These are phyloP conservation scores for Cataglyphis cursor DNA, from an alignment of 2,888 invertebrate species.

Conservation along the genomic window DNA sequence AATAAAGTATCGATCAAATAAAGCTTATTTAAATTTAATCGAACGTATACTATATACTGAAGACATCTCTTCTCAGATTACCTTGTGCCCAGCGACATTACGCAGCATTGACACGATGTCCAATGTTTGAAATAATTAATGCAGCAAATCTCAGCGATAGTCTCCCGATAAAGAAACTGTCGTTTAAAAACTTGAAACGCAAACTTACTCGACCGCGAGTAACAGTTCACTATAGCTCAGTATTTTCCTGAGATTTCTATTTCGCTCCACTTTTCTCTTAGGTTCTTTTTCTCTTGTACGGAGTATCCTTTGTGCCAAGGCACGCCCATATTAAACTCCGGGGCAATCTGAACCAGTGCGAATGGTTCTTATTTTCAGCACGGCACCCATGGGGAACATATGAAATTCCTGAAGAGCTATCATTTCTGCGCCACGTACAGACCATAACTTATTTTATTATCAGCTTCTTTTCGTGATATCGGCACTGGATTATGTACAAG, in stretches of 20 bases:
- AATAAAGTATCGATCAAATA: constrained; percentile 22
- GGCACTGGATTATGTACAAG: constrained; percentile 47
- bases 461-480: constrained; percentile 50
- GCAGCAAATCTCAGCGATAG: not conserved
- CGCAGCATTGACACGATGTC: constrained; percentile 18
- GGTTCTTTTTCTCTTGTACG: constrained; percentile 49
- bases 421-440: constrained; percentile 55
- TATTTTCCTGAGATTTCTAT: constrained; percentile 45
- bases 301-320: constrained; percentile 58
- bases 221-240: constrained; percentile 37
- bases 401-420: constrained; percentile 56
- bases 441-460: constrained; percentile 59
- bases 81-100: not conserved
- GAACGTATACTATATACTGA: constrained; percentile 16
- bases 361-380: constrained; percentile 47
- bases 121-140: constrained; percentile 32
- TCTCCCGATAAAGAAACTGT: constrained; percentile 14
- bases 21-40: constrained; percentile 48
- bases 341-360: constrained; percentile 47
- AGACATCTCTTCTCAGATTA: not conserved
- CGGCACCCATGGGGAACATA: constrained; percentile 50
- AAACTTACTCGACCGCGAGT: constrained; percentile 14
- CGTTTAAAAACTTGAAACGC: constrained; percentile 34
- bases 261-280: constrained; percentile 45
- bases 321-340: constrained; percentile 68